A percentile compares a stretch with the other conserved stretches of the same genome.
Evolutionary conservation across 1,140 invertebrate species (phyloP).

Genomic region (Maconellicoccus hirsutus): DNA sequence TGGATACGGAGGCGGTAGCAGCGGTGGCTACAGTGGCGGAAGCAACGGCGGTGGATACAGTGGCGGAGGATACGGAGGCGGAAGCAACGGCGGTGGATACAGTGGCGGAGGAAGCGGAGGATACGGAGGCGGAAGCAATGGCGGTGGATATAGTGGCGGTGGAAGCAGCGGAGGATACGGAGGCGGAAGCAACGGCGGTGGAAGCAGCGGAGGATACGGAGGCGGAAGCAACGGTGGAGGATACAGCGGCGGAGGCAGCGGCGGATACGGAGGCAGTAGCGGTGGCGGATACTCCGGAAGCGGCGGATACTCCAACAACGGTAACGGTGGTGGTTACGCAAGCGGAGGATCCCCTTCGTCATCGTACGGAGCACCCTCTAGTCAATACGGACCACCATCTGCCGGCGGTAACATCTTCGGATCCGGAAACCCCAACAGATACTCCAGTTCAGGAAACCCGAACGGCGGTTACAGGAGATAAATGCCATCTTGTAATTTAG

Average conservation of each 20-base stretch:
- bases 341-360: neutral
- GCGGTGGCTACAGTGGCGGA: neutral
- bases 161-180: neutral
- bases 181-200: neutral
- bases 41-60: slow-evolving; percentile 1
- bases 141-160: neutral
- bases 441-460: neutral
- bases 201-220: neutral
- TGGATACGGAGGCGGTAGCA: slow-evolving; percentile 11
- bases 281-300: neutral
- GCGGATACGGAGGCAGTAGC: neutral
- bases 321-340: neutral
- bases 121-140: neutral
- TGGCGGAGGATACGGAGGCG: neutral
- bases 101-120: neutral
- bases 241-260: neutral
- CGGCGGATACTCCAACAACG: neutral
- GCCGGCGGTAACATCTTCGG: neutral
- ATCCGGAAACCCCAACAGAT: slow-evolving; percentile 2
- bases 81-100: neutral
- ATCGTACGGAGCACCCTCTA: slow-evolving; percentile 6
- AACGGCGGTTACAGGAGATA: slow-evolving; percentile 14
- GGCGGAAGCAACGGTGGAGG: neutral
- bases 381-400: slow-evolving; percentile 8
- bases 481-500: neutral